Evolutionary conservation across 1,140 invertebrate species (phyloP), one percentile per base, ranked within the genome.

Genomic region (Andricus grossulariae): DNA sequence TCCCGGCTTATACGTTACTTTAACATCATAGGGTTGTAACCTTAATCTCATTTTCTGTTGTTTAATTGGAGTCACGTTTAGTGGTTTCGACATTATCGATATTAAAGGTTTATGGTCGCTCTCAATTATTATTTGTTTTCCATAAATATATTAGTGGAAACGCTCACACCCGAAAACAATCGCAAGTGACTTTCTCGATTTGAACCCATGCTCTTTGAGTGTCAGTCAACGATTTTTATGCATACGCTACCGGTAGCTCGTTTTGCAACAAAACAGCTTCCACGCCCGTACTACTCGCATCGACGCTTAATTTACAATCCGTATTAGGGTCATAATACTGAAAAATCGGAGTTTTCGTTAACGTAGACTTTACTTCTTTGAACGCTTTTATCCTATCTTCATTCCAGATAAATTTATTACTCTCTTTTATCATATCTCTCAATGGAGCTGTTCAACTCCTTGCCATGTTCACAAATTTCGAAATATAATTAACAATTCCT

Each of bases 101-200:
- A 84, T 78, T 49, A 92, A 76, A 6, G 89, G 89, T 77, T 90
- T 90, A 79, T 92, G 91, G 80, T 92, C 91, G 16, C 84, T 89
- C 85, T 92, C 85, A 11, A 91, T 85, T 1, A 85, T 76, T 51
- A 88, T 77, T 70, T 80, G 51, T 75, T 78, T 66, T 16, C 83
- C 87, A 82, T 81, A 85, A 18, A 88, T 57, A 79, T 84, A 88
- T n/a, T 86, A 80, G 15, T 84, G 72, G 74, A 80, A 82, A 39
- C 50, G 32, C 12, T 89, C 78, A 39, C 91, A 85, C 7, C 88
- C 90, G 78, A 83, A 89, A 3, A 92, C 82, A 7, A 93, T 86
- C 3, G 91, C 92, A 18, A 93, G 77, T 75, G 86, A 83, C 84
- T 93, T 92, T 80, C 74, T 91, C 89, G 60, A 90, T 88, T 79